Base-by-base conservation (phyloP, 1,140 invertebrate species). In the Diploscapter pachys region DNA sequence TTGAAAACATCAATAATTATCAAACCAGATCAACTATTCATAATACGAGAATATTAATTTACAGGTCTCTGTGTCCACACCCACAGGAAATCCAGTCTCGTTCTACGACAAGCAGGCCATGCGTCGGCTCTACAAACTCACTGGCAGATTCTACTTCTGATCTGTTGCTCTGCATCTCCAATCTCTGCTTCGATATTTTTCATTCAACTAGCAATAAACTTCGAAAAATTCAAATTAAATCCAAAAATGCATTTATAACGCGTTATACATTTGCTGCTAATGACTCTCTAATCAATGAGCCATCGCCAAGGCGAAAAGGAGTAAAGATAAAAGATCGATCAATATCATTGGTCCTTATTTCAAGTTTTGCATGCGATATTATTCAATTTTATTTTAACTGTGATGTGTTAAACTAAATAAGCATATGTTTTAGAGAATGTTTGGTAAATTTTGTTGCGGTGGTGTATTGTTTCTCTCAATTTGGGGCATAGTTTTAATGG, bases 51-150 rank as follows among this genome's bases (percentile, higher is more conserved):
- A n/a, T 53, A 57, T 73, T 50, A 31, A n/a, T 67, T 73, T 54
- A 31, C 66, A 74, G 66, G 82, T 84, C 13, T 80, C 71, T 65
- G 75, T 84, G 31, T 75, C 84, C 0, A 77, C 80, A 55, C 82
- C 84, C 55, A 81, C 80, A 8, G 84, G 78, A 48, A 80, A 74
- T 55, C 83, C 83, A 50, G 81, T 82, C 57, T 83, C 81, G 48
- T 86, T 82, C 73, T 79, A 72, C 55, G 77, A 82, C 53, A 80
- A 82, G 8, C 75, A 78, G 74, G 74, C 83, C 13, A 63, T 85
- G 2, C 80, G 83, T 11, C 70, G 80, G 66, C 54, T 85, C 48
- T 84, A 85, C 73, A 82, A 83, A 72, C 78, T 81, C 9, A 85
- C 83, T 13, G 84, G 84, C 49, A 72, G 83, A 53, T 85, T 83